Evolutionary conservation across 2,113 vertebrate genomes (phyloP).

Genomic region (Oncorhynchus gorbuscha): DNA sequence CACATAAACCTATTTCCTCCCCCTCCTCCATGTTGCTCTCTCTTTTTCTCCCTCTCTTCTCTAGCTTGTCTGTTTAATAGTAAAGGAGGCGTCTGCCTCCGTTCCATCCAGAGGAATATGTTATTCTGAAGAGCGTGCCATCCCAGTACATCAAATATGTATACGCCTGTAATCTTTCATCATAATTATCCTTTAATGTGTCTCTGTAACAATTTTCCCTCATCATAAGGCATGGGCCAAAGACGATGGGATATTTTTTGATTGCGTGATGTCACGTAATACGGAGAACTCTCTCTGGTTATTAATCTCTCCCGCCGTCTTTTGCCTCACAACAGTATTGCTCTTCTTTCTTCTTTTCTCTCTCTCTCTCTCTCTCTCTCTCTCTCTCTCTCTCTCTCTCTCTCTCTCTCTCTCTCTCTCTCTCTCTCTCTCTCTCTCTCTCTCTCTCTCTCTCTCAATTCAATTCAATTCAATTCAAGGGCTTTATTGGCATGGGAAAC

Average conservation of each 20-base stretch:
- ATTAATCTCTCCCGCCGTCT: background rate
- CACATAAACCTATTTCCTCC: conserved; percentile 23
- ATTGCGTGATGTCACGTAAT: background rate
- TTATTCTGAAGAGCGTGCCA: conserved; percentile 9
- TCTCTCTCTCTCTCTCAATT: too few species aligned
- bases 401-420: too few species aligned
- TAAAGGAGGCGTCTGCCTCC: too few species aligned
- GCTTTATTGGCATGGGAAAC: too few species aligned
- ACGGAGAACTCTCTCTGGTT: background rate
- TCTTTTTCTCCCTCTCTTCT: background rate
- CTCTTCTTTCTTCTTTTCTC: conserved; percentile 6
- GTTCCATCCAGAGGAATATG: background rate
- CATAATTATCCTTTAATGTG: conserved; percentile 49
- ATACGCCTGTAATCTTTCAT: conserved; percentile 55
- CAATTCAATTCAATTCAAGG: too few species aligned
- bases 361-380: too few species aligned
- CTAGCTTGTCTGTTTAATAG: too few species aligned
- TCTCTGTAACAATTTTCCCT: conserved; percentile 35
- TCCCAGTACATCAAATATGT: conserved; percentile 55
- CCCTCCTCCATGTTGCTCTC: background rate
- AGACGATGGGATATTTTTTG: conserved; percentile 34
- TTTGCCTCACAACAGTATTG: conserved; percentile 16
- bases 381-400: too few species aligned
- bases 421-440: too few species aligned
- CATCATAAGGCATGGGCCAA: conserved; percentile 2